Conservation (phyloP, 2,888 invertebrate genomes). For the Chymomyza fuscimana region DNA sequence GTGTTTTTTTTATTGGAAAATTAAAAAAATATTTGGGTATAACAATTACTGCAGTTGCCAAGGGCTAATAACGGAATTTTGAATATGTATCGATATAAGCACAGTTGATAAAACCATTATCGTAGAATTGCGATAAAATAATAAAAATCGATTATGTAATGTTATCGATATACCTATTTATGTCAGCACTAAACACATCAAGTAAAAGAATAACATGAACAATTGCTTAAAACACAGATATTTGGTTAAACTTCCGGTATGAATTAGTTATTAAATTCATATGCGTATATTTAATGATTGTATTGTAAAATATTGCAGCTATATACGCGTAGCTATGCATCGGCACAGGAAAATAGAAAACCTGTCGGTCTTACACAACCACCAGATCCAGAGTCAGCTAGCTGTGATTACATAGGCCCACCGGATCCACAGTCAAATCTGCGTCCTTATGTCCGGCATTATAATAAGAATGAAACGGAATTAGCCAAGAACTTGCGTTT, state of each 20-base stretch:
- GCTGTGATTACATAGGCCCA: constrained; percentile 81
- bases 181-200: not conserved
- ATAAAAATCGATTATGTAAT: not conserved
- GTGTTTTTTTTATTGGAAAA: not conserved
- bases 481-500: constrained; percentile 84
- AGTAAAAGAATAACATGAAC: not conserved
- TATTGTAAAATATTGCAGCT: not conserved
- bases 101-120: not conserved
- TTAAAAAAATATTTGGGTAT: too few relatives aligned
- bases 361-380: constrained; percentile 57
- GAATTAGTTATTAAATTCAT: not conserved
- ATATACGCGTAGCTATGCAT: not conserved
- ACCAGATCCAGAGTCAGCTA: constrained; percentile 69
- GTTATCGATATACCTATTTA: not conserved
- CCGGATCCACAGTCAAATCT: constrained; percentile 90
- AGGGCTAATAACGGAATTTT: too few relatives aligned
- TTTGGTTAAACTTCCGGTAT: not conserved
- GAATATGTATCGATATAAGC: too few relatives aligned
- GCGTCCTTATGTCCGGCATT: constrained; percentile 85
- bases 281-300: not conserved
- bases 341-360: constrained; percentile 12
- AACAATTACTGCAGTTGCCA: too few relatives aligned
- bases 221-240: not conserved
- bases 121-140: not conserved
- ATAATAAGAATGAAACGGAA: constrained; percentile 84